Evolutionary conservation across 1,140 invertebrate genomes (phyloP).

Genomic region (Drosophila watanabei): DNA sequence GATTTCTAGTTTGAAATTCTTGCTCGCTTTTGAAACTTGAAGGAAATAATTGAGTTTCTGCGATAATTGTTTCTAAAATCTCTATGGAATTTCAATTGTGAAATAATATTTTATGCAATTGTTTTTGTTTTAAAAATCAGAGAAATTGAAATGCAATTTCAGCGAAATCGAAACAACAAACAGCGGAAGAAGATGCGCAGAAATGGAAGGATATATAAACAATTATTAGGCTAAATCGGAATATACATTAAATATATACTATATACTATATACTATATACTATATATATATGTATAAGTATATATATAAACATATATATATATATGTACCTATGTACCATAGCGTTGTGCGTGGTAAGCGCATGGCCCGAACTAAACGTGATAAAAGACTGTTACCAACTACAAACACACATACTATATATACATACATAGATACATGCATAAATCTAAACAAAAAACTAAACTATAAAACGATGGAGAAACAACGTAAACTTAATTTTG

Average conservation of each 20-base stretch:
- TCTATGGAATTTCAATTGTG: background rate
- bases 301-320: constrained; percentile 22
- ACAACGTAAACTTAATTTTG: constrained; percentile 55
- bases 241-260: constrained; percentile 40
- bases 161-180: constrained; percentile 10
- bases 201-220: constrained; percentile 37
- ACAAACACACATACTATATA: constrained; percentile 48
- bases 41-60: background rate
- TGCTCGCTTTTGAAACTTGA: background rate
- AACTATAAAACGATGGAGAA: constrained; percentile 2
- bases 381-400: constrained; percentile 79
- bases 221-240: constrained; percentile 41
- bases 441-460: constrained; percentile 31
- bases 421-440: constrained; percentile 36
- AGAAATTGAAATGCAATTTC: constrained; percentile 7
- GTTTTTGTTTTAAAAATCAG: background rate
- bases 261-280: constrained; percentile 16
- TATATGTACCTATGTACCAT: constrained; percentile 41
- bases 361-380: constrained; percentile 75
- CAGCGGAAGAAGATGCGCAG: constrained; percentile 8
- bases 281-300: constrained; percentile 8
- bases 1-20: background rate
- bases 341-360: constrained; percentile 55
- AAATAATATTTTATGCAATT: background rate
- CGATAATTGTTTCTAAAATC: background rate